Base-by-base conservation (phyloP, 1,140 invertebrate genomes). In the Neoseiulus cucumeris region DNA sequence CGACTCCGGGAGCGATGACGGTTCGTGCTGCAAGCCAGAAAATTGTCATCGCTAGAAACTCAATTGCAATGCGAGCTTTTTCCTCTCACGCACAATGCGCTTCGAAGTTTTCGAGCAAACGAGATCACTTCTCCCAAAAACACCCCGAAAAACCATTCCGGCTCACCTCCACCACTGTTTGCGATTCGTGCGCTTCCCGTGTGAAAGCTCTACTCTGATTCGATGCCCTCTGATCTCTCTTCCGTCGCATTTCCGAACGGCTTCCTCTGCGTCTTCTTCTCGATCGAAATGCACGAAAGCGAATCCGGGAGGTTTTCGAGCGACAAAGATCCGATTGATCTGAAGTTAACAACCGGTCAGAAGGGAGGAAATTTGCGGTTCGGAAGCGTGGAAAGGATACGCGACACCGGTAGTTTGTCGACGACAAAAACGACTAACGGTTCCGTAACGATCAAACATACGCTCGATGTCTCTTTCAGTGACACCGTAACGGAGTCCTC, bases 401-500 rank as follows among this genome's bases (percentile, higher is more conserved):
- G 45, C 4, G 4, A 47, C 18, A 47, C 14, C 7, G n/a, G n/a
- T 14, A 4, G 28, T 47, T 28, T 7, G 28, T 47, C 18, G 28
- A 20, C 4, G 45, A 28, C 45, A 28, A 47, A 47, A 22, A 28
- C 45, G 7, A 47, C 51, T 59, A 18, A 59, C 51, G 14, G 51
- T 17, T 59, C 51, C 51, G 51, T 59, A 59, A 29, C 33, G 25
- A 59, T 59, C 51, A 25, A 59, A 59, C 51, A 59, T 59, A 25
- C 51, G 25, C 22, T 59, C 51, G 33, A 59, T 33, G 22, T 59
- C 51, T 25, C 51, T 25, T 25, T 59, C 51, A 14, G 51, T 59
- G 51, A 33, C 51, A 29, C 51, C 51, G 51, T 59, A 59, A 59
- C 51, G 51, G 14, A 59, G 51, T 59, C 51, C 51, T 14, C 51